Conservation (phyloP, 1,140 invertebrate genomes). For the Drosophila serrata region DNA sequence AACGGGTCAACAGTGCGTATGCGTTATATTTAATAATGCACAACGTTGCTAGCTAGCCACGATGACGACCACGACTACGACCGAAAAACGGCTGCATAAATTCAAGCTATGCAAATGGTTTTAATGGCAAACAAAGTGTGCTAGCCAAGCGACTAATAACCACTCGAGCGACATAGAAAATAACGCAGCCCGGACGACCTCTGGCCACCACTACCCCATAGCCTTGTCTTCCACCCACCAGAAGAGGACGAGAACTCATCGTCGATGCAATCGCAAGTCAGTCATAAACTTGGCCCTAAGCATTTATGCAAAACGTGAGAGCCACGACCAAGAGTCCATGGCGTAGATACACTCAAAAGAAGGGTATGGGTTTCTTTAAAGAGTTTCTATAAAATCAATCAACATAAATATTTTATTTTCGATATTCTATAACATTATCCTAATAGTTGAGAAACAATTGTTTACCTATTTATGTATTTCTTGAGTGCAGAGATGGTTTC, state of each 20-base stretch:
- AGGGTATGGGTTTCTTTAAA: not conserved
- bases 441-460: too few species aligned
- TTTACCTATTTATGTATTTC: too few species aligned
- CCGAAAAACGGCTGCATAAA: conserved; percentile 57
- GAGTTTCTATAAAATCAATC: not conserved
- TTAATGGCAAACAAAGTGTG: conserved; percentile 70
- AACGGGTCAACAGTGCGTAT: conserved; percentile 72
- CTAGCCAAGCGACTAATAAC: conserved; percentile 65
- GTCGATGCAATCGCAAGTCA: conserved; percentile 60
- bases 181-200: conserved; percentile 14
- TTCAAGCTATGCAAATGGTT: conserved; percentile 73
- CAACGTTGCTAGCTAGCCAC: conserved; percentile 46
- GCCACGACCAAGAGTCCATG: conserved; percentile 14
- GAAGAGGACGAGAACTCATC: conserved; percentile 19
- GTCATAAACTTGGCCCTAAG: conserved; percentile 69
- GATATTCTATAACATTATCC: too few species aligned
- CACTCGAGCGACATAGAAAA: conserved; percentile 38
- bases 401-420: too few species aligned
- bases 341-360: not conserved
- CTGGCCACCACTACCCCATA: not conserved
- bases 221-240: not conserved
- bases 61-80: not conserved
- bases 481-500: too few species aligned
- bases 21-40: conserved; percentile 74
- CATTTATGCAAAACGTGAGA: conserved; percentile 67